Evolutionary conservation across 2,113 vertebrate species (phyloP).

Genomic region (Oxygymnocypris stewartii): DNA sequence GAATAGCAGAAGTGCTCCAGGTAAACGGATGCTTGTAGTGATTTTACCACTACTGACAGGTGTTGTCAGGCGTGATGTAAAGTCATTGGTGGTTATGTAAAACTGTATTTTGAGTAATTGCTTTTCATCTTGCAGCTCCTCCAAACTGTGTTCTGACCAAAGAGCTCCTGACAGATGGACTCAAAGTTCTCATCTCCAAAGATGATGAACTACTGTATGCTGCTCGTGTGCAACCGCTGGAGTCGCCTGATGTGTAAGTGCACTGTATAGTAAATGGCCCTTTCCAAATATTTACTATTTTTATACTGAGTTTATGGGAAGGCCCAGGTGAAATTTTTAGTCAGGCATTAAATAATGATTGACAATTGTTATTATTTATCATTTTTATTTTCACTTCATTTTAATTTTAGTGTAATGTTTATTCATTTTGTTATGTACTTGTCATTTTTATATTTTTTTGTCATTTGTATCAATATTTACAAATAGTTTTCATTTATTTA

Average conservation of each 20-base stretch:
- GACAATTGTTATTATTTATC: no score
- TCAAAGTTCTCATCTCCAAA: slow-evolving; percentile 91
- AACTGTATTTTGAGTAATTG: background rate
- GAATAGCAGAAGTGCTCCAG: slow-evolving; percentile 61
- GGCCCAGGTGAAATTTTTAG: no score
- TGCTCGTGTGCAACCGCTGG: slow-evolving; percentile 85
- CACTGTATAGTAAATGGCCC: background rate
- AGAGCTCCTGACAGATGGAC: slow-evolving; percentile 86
- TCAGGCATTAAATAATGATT: no score
- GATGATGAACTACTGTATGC: slow-evolving; percentile 93
- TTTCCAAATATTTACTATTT: background rate
- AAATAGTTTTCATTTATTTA: no score
- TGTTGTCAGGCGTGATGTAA: background rate
- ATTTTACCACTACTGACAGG: background rate
- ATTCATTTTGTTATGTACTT: no score
- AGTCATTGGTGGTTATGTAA: background rate
- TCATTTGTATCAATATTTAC: no score
- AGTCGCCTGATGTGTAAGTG: slow-evolving; percentile 89
- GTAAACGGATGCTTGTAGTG: slow-evolving; percentile 49
- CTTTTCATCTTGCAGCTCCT: slow-evolving; percentile 59
- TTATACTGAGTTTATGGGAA: no score
- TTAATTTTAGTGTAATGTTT: no score
- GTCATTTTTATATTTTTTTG: no score
- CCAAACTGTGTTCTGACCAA: slow-evolving; percentile 85
- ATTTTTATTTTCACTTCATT: no score